phyloP scores from a whole-genome alignment of 2,888 invertebrate genomes.

The Catocala fraxini region DNA sequence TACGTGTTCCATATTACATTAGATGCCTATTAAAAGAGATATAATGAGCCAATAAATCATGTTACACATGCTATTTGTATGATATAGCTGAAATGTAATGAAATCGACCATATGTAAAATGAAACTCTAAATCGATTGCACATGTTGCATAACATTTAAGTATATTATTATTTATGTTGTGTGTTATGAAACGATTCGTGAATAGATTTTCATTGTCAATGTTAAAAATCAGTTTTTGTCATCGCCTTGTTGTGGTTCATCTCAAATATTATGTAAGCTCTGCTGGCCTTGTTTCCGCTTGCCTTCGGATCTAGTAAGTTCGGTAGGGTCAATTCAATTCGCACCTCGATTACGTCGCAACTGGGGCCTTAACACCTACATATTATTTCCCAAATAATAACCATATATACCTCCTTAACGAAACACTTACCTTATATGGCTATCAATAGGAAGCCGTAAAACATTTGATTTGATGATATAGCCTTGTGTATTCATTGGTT shows the following conservation, averaged over 20 bases:
- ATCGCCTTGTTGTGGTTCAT: slow-evolving; percentile 18
- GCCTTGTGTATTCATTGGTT: slow-evolving; percentile 19
- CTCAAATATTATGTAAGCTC: slow-evolving; percentile 69
- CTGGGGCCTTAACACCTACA: slow-evolving; percentile 35
- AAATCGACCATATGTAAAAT: background rate
- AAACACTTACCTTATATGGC: slow-evolving; percentile 40
- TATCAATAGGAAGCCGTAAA: slow-evolving; percentile 37
- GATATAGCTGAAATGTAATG: background rate
- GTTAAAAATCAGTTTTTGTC: slow-evolving; percentile 44
- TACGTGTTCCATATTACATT: slow-evolving; percentile 1
- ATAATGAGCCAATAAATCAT: slow-evolving; percentile 2
- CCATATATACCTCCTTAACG: slow-evolving; percentile 40
- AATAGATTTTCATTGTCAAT: slow-evolving; percentile 59
- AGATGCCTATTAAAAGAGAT: background rate
- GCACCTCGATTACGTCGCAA: slow-evolving; percentile 51
- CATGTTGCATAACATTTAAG: no score
- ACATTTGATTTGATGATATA: slow-evolving; percentile 20
- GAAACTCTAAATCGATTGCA: background rate
- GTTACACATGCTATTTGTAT: slow-evolving; percentile 7
- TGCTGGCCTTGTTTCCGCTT: slow-evolving; percentile 60
- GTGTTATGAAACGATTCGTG: background rate
- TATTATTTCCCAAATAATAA: slow-evolving; percentile 50
- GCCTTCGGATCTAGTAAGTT: slow-evolving; percentile 39
- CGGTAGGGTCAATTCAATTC: slow-evolving; percentile 56
- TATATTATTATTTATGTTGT: no score